Evolutionary conservation across 2,888 invertebrate genomes (phyloP).

Genomic region (Melanostoma scalare): DNA sequence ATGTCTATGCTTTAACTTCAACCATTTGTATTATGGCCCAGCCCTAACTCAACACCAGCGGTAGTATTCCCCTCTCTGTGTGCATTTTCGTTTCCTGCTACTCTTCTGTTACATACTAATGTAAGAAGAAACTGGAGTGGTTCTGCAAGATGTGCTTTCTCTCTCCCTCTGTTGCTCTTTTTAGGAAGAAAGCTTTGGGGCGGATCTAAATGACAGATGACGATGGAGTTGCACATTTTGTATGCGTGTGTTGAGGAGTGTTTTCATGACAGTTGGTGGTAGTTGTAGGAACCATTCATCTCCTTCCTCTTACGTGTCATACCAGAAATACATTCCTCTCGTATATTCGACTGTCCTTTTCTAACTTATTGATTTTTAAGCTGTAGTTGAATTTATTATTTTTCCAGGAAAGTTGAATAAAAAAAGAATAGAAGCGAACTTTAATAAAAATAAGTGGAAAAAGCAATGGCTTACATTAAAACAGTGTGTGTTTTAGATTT

Average conservation of each 20-base stretch:
- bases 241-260: neutral
- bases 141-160: conserved; percentile 22
- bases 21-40: conserved; percentile 67
- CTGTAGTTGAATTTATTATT: conserved; percentile 15
- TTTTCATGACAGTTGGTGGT: conserved; percentile 7
- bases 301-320: conserved; percentile 16
- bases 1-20: conserved; percentile 28
- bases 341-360: conserved; percentile 18
- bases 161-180: conserved; percentile 32
- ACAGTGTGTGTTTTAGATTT: conserved; percentile 48
- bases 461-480: conserved; percentile 39
- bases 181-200: conserved; percentile 62
- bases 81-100: conserved; percentile 13
- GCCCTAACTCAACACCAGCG: conserved; percentile 46
- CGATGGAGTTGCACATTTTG: conserved; percentile 1
- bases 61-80: conserved; percentile 30
- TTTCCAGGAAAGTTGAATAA: neutral
- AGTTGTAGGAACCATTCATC: neutral
- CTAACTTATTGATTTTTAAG: conserved; percentile 62
- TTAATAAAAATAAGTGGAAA: conserved; percentile 4
- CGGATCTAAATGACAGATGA: conserved; percentile 58
- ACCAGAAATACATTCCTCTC: conserved; percentile 15
- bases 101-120: conserved; percentile 14
- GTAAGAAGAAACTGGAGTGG: neutral
- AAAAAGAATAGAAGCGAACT: neutral